Evolutionary conservation across 1,140 invertebrate genomes (phyloP).

Genomic region (Drosophila insularis): DNA sequence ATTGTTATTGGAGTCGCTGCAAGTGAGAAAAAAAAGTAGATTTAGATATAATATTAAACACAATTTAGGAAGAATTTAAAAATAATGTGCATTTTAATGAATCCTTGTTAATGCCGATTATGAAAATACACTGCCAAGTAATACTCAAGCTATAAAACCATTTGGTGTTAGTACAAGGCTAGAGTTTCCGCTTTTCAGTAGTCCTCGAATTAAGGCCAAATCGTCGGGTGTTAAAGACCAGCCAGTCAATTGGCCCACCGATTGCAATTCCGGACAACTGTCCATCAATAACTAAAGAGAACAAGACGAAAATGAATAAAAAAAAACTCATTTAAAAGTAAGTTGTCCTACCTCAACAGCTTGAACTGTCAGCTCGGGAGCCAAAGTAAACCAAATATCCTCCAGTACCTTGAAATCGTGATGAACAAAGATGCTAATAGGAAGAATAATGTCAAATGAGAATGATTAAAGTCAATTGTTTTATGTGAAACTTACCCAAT

Average conservation of each 20-base stretch:
- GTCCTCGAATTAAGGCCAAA: constrained; percentile 85
- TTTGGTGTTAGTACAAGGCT: constrained; percentile 84
- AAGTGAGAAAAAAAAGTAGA: constrained; percentile 36
- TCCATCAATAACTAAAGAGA: constrained; percentile 83
- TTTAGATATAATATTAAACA: not conserved
- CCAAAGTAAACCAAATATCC: constrained; percentile 86
- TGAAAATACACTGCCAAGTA: constrained; percentile 36
- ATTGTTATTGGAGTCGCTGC: constrained; percentile 61
- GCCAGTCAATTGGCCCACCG: constrained; percentile 85
- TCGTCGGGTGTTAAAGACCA: constrained; percentile 86
- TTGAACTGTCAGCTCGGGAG: constrained; percentile 84
- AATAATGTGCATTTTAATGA: constrained; percentile 16
- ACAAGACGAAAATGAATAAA: not conserved
- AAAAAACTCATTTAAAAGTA: not conserved
- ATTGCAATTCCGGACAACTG: constrained; percentile 85
- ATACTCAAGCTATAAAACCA: constrained; percentile 83
- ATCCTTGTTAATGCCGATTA: not conserved
- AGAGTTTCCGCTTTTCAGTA: constrained; percentile 86
- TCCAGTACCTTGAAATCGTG: constrained; percentile 85
- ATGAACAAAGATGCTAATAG: constrained; percentile 83
- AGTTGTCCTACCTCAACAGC: constrained; percentile 83
- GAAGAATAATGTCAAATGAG: constrained; percentile 10
- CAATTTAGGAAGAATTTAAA: not conserved
- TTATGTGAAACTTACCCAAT: constrained; percentile 80
- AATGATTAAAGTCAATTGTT: not conserved